Evolutionary conservation across 2,888 invertebrate species (phyloP), one percentile per base, ranked within the genome.

Genomic region (Parelbella ahira): DNA sequence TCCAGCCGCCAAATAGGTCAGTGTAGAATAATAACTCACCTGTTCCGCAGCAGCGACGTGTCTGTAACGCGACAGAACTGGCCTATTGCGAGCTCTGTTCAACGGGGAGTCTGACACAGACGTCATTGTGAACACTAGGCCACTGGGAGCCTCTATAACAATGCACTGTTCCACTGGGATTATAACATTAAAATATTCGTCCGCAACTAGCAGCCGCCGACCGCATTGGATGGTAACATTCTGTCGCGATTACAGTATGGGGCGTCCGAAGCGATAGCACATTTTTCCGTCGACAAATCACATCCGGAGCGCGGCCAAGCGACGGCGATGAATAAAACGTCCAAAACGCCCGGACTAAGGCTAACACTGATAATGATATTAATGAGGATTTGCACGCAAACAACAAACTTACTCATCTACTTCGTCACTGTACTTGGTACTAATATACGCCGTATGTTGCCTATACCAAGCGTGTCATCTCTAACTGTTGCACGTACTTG

Each of bases 211-310:
- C 71, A 68, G 51, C 69, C 70, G 63, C 60, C 56, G 55, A 61
- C 63, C 52, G 60, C 60, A 72, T 66, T 71, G 63, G 73, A 70
- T 78, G 81, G 81, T 80, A 79, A 77, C 77, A 77, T 64, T 76
- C 77, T 80, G 79, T 66, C 68, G 64, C 65, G 75, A 74, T 74
- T 76, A 73, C 65, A 66, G 65, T 63, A 58, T 67, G 64, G 63
- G 60, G 63, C 73, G 68, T 64, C 61, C 74, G 68, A 69, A 57
- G 72, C 70, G 82, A 86, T 84, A 80, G 75, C 73, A 80, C 83
- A 81, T 79, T 78, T 79, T 83, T 80, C 72, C 72, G 74, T 78
- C 81, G 81, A 80, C 84, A 83, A 84, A 84, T 83, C 86, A 83
- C 80, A 86, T 86, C 87, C 87, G 87, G 80, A 80, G 77, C 63